phyloP scores from a whole-genome alignment of 2,888 invertebrate genomes.

The Oegoconia quadripuncta region DNA sequence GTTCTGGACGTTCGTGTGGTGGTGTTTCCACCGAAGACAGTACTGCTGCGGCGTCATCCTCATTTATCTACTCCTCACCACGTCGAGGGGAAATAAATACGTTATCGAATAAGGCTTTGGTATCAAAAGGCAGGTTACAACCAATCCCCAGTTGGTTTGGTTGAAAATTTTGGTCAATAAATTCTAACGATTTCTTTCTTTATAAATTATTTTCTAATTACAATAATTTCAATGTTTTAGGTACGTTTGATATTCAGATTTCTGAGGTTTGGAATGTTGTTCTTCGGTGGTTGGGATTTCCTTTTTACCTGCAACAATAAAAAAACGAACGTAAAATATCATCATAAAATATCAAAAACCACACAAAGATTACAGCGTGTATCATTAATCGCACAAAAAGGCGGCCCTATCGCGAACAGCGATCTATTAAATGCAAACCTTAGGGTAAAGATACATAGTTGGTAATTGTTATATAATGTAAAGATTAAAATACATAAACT shows the following conservation, averaged over 20 bases:
- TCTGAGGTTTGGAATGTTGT: slow-evolving; percentile 22
- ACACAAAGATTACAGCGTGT: too few species aligned
- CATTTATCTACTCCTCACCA: slow-evolving; percentile 19
- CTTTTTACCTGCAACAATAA: slow-evolving; percentile 26
- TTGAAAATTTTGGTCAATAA: slow-evolving; percentile 50
- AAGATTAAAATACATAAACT: too few species aligned
- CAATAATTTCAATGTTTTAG: slow-evolving; percentile 17
- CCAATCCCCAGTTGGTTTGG: slow-evolving; percentile 31
- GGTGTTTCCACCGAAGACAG: slow-evolving; percentile 95
- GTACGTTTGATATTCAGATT: slow-evolving; percentile 15
- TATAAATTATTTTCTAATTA: slow-evolving; percentile 11
- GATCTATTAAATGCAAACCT: too few species aligned
- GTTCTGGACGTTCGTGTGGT: slow-evolving; percentile 92
- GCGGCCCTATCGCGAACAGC: too few species aligned
- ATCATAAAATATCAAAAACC: too few species aligned
- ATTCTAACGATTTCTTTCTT: slow-evolving; percentile 20
- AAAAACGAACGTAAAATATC: neutral
- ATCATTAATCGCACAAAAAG: neutral
- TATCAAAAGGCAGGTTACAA: slow-evolving; percentile 42
- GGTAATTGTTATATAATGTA: too few species aligned
- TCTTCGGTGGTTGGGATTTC: slow-evolving; percentile 21
- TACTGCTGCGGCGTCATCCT: slow-evolving; percentile 92
- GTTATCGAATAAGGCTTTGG: slow-evolving; percentile 39
- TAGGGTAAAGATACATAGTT: too few species aligned
- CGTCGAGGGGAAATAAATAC: neutral